Evolutionary conservation across 2,797 vertebrate species (phyloP), one percentile per base, ranked within the genome.

Genomic region (Coregonus suidteri): DNA sequence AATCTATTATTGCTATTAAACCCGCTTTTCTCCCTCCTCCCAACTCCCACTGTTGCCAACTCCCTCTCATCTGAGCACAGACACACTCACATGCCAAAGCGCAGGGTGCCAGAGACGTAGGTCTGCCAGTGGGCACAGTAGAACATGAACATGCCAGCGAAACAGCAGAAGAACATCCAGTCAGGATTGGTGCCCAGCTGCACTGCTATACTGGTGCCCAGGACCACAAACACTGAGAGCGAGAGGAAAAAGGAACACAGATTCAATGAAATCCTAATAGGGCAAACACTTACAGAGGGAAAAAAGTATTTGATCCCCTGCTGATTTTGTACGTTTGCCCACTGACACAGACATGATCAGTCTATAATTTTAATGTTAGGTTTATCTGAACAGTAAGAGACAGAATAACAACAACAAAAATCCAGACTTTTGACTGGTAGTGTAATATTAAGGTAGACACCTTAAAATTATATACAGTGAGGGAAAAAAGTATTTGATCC

Each of bases 91-190:
- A 99, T 97, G 91, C 97, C 98, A 59, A 99, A 98, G 81, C 97
- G 95, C 85, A 99, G 91, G 0, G 97, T 99, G 79, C 98, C 98
- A 2, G 97, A 99, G 87, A 99, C 98, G 35, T 99, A 99, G 0
- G 98, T 99, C 91, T 99, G 98, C 98, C 98, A 99, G 82, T 99
- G 98, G 0, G 98, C 98, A 73, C 98, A 99, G 93, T 99, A 99
- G 93, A 99, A 99, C 96, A 99, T 99, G 83, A 99, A 99, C 30
- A 98, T 98, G 82, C 96, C 98, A 65, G 98, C 96, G 83, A 99
- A 99, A 91, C 98, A 99, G 93, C 98, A 99, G 94, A 99, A 99
- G 93, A 99, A 99, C 98, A 99, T 99, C 98, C 97, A 98, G 90
- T 99, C 98, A 18, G 98, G 97, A 88, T 99, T 96, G 77, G 98